These are phyloP conservation scores for Tauraco hartlaubi DNA, from an alignment of 2,797 vertebrate species.

Conservation along the genomic window DNA sequence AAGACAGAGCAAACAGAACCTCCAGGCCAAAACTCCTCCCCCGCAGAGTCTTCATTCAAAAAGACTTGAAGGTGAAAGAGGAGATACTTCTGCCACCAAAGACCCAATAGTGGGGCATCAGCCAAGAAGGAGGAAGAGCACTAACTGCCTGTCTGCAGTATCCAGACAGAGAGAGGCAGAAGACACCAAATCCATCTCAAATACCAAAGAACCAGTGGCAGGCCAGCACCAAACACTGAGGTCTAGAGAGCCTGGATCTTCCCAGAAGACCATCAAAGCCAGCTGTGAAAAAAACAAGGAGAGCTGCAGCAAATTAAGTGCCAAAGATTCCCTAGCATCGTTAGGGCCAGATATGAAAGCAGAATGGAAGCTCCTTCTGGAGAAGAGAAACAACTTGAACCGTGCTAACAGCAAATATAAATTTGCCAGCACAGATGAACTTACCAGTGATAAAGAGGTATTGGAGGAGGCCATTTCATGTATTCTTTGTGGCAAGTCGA, in stretches of 20 bases:
- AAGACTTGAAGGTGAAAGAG: neutral
- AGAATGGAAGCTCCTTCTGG: neutral
- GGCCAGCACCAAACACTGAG: neutral
- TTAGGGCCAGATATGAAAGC: neutral
- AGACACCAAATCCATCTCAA: neutral
- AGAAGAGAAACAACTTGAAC: constrained; percentile 17
- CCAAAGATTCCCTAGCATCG: neutral
- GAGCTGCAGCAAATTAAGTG: neutral
- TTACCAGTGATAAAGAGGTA: constrained; percentile 70
- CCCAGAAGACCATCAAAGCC: neutral
- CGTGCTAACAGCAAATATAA: constrained; percentile 63
- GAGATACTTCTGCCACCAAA: neutral
- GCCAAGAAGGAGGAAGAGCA: neutral
- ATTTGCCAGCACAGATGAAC: constrained; percentile 40
- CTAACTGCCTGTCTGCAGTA: neutral
- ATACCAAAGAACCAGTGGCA: neutral
- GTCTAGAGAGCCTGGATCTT: neutral
- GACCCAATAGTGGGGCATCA: neutral
- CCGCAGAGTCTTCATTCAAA: neutral
- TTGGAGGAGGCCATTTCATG: neutral
- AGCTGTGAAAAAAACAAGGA: neutral
- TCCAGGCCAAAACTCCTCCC: neutral
- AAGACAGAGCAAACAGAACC: neutral
- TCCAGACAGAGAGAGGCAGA: neutral
- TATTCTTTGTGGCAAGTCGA: neutral